These are phyloP conservation scores for Tipula helvola DNA, from an alignment of 2,888 invertebrate genomes.

Conservation along the genomic window DNA sequence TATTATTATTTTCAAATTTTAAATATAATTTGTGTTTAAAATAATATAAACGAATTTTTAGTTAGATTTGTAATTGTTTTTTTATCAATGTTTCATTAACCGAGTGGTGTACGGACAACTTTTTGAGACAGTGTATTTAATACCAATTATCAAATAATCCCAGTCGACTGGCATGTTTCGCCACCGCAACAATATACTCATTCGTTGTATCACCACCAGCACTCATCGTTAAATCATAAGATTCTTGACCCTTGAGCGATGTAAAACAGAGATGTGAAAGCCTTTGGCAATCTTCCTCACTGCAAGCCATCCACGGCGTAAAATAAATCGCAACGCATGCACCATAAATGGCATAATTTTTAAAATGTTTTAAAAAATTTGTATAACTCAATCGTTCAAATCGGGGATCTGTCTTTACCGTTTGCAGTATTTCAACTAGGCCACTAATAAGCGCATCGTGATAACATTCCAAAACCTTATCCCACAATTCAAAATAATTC, in stretches of 20 bases:
- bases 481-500: slow-evolving; percentile 21
- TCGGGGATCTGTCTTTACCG: slow-evolving; percentile 16
- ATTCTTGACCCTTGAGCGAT: slow-evolving; percentile 26
- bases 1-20: too few relatives aligned
- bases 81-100: too few relatives aligned
- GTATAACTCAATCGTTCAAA: slow-evolving; percentile 19
- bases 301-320: slow-evolving; percentile 28
- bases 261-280: slow-evolving; percentile 26
- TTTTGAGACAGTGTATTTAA: too few relatives aligned
- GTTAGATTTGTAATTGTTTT: too few relatives aligned
- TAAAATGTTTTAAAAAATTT: slow-evolving; percentile 27
- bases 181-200: slow-evolving; percentile 21
- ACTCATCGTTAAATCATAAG: slow-evolving; percentile 23
- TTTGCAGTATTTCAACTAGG: slow-evolving; percentile 22
- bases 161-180: slow-evolving; percentile 28
- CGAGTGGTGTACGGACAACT: too few relatives aligned
- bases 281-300: slow-evolving; percentile 23
- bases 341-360: slow-evolving; percentile 31
- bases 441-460: slow-evolving; percentile 23
- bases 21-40: too few relatives aligned
- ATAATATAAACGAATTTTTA: too few relatives aligned
- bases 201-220: slow-evolving; percentile 29
- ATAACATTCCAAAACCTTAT: slow-evolving; percentile 24
- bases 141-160: slow-evolving; percentile 22
- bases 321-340: slow-evolving; percentile 29